Conservation (phyloP, 2,113 vertebrate species). For the Lates calcarifer region DNA sequence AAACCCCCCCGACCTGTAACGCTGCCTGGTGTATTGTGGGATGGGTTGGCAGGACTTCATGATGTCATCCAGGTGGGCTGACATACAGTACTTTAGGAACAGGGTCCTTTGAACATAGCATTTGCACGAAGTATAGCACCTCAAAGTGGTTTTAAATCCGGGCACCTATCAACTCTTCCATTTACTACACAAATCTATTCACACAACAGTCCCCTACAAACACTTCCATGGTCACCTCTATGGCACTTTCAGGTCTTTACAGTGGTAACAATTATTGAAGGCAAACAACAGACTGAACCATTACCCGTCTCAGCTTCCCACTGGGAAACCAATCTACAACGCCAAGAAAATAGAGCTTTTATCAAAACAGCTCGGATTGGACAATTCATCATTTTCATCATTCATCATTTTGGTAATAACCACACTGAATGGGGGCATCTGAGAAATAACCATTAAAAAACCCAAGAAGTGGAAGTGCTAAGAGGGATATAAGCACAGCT, state of each 20-base stretch:
- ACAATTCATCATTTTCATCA: slow-evolving; percentile 27
- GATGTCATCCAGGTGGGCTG: slow-evolving; percentile 29
- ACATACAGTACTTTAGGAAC: slow-evolving; percentile 42
- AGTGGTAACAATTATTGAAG: slow-evolving; percentile 74
- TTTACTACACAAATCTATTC: slow-evolving; percentile 64
- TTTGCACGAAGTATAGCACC: slow-evolving; percentile 56
- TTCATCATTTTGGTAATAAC: slow-evolving; percentile 18
- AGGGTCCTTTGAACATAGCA: slow-evolving; percentile 33
- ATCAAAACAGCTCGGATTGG: slow-evolving; percentile 16
- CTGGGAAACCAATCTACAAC: slow-evolving; percentile 57
- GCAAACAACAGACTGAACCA: slow-evolving; percentile 76
- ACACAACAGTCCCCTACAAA: slow-evolving; percentile 57
- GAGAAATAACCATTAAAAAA: slow-evolving; percentile 41
- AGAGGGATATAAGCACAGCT: slow-evolving; percentile 74
- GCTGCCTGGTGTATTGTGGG: slow-evolving; percentile 26
- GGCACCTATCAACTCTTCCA: slow-evolving; percentile 52
- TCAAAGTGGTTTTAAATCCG: slow-evolving; percentile 58
- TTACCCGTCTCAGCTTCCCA: slow-evolving; percentile 68
- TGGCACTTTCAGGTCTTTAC: slow-evolving; percentile 83
- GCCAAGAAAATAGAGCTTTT: slow-evolving; percentile 48
- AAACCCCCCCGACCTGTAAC: slow-evolving; percentile 1
- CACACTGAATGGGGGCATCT: slow-evolving; percentile 26
- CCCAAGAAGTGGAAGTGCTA: slow-evolving; percentile 61
- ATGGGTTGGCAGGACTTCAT: slow-evolving; percentile 34
- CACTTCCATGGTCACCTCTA: slow-evolving; percentile 73